Conservation (phyloP, 2,113 vertebrate species). For the Rattus rattus region DNA sequence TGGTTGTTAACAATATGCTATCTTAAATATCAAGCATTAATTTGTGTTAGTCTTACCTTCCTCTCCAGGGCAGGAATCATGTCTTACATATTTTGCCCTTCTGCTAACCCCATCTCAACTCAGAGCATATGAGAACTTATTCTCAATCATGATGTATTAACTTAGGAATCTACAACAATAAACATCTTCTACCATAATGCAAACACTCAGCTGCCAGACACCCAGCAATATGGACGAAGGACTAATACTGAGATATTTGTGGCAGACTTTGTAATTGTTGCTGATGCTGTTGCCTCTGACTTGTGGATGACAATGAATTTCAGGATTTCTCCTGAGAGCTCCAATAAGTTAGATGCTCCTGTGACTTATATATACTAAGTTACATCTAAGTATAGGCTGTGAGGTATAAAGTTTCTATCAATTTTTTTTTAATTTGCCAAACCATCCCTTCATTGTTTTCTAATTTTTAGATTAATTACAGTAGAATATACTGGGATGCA, state of each 20-base stretch:
- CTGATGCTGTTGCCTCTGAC: not conserved
- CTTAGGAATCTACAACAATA: not conserved
- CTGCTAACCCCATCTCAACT: not conserved
- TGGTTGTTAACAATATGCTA: not conserved
- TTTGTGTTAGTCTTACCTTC: conserved; percentile 4
- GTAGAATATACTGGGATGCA: not conserved
- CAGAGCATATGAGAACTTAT: not conserved
- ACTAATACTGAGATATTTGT: not conserved
- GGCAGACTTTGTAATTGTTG: not conserved
- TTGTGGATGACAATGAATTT: not conserved
- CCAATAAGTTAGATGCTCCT: not conserved
- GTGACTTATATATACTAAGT: not conserved
- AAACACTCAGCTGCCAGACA: not conserved
- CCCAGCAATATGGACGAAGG: not conserved
- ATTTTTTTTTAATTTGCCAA: not conserved
- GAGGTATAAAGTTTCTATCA: not conserved
- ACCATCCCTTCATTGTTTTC: not conserved
- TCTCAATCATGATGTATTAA: not conserved
- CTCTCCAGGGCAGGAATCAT: not conserved
- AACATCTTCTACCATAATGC: not conserved
- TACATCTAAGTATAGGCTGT: not conserved
- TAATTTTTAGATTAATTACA: not conserved
- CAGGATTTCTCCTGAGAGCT: not conserved
- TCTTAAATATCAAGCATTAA: not conserved
- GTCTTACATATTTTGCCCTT: conserved; percentile 13